A percentile compares a stretch with the other conserved stretches of the same genome.
Conservation (phyloP, 2,113 vertebrate genomes). For the Aviceda subcristata region DNA sequence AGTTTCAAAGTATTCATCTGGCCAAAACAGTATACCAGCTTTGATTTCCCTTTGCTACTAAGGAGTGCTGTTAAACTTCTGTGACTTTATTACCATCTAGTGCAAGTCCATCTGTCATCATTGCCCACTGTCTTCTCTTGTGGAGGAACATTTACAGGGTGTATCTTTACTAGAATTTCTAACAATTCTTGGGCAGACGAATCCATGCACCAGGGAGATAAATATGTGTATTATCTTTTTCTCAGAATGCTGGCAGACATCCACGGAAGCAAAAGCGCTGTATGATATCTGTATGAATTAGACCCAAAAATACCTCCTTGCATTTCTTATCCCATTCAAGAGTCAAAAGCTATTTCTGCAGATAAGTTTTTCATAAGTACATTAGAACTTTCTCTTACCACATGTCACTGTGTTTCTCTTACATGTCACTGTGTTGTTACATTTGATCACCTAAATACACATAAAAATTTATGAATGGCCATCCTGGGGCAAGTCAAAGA, state of each 20-base stretch:
- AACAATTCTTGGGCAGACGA: not conserved
- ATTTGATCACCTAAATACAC: not conserved
- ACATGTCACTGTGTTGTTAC: not conserved
- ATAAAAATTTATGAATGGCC: not conserved
- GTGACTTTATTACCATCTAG: not conserved
- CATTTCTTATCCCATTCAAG: not conserved
- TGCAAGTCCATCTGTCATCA: not conserved
- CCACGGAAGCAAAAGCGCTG: not conserved
- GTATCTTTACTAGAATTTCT: not conserved
- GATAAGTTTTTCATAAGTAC: not conserved
- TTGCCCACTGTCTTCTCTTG: not conserved
- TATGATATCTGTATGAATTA: not conserved
- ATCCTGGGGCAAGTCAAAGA: not conserved
- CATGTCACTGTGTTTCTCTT: not conserved
- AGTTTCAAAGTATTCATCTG: not conserved
- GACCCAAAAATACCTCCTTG: not conserved
- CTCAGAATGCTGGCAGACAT: not conserved
- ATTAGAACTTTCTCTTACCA: not conserved
- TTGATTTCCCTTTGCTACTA: not conserved
- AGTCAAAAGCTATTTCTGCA: not conserved
- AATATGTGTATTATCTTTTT: not conserved
- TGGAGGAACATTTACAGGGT: not conserved
- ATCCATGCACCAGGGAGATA: not conserved
- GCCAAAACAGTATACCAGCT: not conserved
- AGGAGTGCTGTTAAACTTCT: not conserved